Percentiles rank a stretch among this genome's conserved stretches.
phyloP scores from a whole-genome alignment of 2,888 invertebrate species.

The Micoletzkya japonica region DNA sequence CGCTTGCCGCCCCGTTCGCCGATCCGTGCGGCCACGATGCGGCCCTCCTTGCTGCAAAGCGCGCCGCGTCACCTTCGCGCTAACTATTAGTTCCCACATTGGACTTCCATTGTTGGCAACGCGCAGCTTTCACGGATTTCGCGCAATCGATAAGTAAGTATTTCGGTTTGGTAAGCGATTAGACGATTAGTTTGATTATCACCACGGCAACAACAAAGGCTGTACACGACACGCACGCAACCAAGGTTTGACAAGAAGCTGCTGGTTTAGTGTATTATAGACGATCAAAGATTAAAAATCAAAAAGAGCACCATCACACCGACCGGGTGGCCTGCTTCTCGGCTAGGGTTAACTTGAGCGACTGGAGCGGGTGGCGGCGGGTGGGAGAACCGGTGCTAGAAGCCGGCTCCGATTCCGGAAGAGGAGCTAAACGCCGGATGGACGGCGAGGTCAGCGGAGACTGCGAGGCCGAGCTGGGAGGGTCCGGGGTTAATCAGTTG shows the following conservation, averaged over 20 bases:
- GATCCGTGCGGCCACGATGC: conserved; percentile 35
- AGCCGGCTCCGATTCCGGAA: not conserved
- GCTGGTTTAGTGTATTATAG: no score
- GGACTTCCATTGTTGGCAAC: no score
- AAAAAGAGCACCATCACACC: no score
- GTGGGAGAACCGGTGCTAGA: not conserved
- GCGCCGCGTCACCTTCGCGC: no score
- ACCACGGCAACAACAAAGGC: no score
- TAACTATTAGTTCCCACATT: no score
- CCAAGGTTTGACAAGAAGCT: not conserved
- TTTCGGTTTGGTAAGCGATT: no score
- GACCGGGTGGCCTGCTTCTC: conserved; percentile 9
- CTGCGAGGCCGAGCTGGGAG: not conserved
- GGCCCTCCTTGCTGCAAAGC: conserved; percentile 46
- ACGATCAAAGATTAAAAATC: no score
- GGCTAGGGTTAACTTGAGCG: not conserved
- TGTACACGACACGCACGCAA: no score
- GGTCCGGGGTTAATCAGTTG: not conserved
- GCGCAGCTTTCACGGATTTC: no score
- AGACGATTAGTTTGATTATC: no score
- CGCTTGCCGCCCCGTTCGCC: conserved; percentile 32
- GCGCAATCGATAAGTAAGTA: no score
- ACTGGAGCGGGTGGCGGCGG: conserved; percentile 2
- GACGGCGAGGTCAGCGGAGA: not conserved
- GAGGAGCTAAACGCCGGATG: not conserved